These are phyloP conservation scores for Eubasilissa splendida DNA, from an alignment of 2,888 invertebrate genomes.

Conservation along the genomic window DNA sequence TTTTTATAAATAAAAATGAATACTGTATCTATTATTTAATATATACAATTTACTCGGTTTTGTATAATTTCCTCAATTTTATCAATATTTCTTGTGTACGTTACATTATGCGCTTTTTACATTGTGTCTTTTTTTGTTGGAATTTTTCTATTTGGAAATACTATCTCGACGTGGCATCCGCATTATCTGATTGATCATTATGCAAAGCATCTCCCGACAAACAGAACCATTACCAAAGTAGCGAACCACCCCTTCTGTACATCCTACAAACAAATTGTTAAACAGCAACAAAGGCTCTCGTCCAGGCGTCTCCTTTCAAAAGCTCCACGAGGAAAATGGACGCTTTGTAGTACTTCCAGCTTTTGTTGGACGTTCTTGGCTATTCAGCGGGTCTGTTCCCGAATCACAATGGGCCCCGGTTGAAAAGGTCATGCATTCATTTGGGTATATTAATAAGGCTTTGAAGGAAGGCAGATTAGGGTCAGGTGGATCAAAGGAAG, in stretches of 20 bases:
- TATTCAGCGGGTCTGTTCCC: constrained; percentile 48
- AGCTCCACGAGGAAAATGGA: constrained; percentile 31
- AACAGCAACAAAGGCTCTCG: constrained; percentile 52
- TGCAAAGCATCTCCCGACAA: constrained; percentile 17
- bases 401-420: constrained; percentile 47
- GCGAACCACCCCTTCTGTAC: constrained; percentile 41
- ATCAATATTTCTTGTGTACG: too few relatives aligned
- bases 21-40: too few relatives aligned
- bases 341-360: constrained; percentile 40
- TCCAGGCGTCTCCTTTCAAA: constrained; percentile 50
- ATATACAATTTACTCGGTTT: too few relatives aligned
- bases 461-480: constrained; percentile 37
- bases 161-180: constrained; percentile 4
- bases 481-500: constrained; percentile 34
- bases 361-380: constrained; percentile 46
- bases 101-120: too few relatives aligned
- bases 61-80: too few relatives aligned
- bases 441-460: constrained; percentile 57
- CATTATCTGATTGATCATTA: constrained; percentile 42
- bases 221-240: constrained; percentile 43
- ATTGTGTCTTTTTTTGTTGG: background rate
- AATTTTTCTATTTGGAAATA: background rate
- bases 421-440: constrained; percentile 57
- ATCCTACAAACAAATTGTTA: constrained; percentile 50
- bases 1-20: too few relatives aligned